A percentile compares a stretch with the other conserved stretches of the same genome.
Conservation (phyloP, 2,797 vertebrate genomes). For the Alectoris magna region DNA sequence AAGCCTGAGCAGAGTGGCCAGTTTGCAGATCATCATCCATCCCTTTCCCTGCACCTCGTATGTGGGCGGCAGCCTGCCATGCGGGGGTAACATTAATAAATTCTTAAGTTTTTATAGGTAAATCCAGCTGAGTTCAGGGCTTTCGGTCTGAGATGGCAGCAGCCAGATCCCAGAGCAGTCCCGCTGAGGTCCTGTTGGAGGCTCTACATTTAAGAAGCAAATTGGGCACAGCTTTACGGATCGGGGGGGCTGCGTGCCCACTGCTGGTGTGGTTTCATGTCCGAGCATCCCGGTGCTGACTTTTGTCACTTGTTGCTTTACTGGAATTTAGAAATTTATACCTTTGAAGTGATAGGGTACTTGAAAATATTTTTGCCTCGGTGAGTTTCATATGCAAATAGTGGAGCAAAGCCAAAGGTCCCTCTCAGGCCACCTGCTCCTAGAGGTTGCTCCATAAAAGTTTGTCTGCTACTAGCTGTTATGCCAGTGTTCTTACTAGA, state of each 20-base stretch:
- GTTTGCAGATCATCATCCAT: not conserved
- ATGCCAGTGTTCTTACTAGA: constrained; percentile 47
- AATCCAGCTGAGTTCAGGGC: not conserved
- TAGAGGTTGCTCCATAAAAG: constrained; percentile 8
- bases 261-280: not conserved
- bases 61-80: not conserved
- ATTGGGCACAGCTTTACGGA: not conserved
- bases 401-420: constrained; percentile 21
- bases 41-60: not conserved
- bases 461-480: constrained; percentile 30
- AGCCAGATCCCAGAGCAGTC: not conserved
- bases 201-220: not conserved
- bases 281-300: not conserved
- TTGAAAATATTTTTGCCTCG: constrained; percentile 30
- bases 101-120: not conserved
- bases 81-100: not conserved
- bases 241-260: constrained; percentile 16
- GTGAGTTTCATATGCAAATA: constrained; percentile 14
- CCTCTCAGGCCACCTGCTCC: not conserved
- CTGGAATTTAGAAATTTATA: constrained; percentile 37
- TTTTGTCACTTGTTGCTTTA: constrained; percentile 42
- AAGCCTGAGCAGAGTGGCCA: not conserved
- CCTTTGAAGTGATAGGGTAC: constrained; percentile 19
- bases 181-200: not conserved
- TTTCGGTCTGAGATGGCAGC: not conserved